Conservation (phyloP, 2,113 vertebrate species). For the Thalassarche chlororhynchos region DNA sequence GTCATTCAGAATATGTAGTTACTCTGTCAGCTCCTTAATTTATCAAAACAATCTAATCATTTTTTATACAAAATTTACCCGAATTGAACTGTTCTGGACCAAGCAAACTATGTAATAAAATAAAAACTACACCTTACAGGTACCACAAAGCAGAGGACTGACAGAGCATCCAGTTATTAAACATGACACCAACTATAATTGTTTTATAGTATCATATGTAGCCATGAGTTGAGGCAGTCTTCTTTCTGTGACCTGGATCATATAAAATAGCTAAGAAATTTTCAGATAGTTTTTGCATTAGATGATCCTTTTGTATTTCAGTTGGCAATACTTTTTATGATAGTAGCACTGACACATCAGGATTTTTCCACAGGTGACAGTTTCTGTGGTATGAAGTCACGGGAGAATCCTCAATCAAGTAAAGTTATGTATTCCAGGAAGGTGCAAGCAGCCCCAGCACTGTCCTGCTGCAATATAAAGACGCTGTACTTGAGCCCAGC, state of each 20-base stretch:
- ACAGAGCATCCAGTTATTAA: not conserved
- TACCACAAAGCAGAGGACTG: not conserved
- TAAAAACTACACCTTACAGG: not conserved
- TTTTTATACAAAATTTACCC: not conserved
- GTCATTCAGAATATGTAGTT: not conserved
- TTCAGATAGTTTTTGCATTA: not conserved
- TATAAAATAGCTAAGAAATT: not conserved
- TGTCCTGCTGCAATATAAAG: not conserved
- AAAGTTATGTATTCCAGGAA: not conserved
- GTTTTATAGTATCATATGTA: not conserved
- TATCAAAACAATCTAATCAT: not conserved
- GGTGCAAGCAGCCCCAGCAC: not conserved
- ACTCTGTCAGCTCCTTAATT: not conserved
- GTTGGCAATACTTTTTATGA: not conserved
- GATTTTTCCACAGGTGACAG: not conserved
- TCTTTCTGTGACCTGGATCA: not conserved
- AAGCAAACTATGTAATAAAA: not conserved
- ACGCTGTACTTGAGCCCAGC: not conserved
- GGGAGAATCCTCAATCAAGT: not conserved
- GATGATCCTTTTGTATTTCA: not conserved
- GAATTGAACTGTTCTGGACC: not conserved
- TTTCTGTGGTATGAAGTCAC: not conserved
- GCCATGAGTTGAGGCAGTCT: not conserved
- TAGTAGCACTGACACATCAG: not conserved
- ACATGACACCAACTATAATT: not conserved